A percentile compares a stretch with the other conserved stretches of the same genome.
These are phyloP conservation scores for Vidua macroura DNA, from an alignment of 2,113 vertebrate species.

Conservation along the genomic window DNA sequence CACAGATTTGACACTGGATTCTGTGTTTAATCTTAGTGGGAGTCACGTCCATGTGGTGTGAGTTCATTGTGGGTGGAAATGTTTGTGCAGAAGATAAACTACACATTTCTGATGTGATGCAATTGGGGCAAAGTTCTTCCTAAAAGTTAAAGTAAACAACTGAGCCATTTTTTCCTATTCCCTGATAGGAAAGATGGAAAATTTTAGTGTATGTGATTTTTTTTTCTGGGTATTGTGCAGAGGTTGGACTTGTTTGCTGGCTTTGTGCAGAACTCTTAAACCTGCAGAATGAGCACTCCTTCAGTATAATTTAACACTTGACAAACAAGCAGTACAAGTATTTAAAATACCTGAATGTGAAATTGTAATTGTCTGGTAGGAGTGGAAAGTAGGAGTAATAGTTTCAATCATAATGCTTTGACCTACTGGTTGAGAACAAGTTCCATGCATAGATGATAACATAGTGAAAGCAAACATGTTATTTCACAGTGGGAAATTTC, in stretches of 20 bases:
- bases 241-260: not conserved
- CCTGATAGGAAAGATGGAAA: not conserved
- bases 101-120: slow-evolving; percentile 15
- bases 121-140: slow-evolving; percentile 17
- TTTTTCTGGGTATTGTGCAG: not conserved
- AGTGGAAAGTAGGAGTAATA: not conserved
- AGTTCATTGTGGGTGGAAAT: slow-evolving; percentile 44
- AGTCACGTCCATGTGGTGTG: not conserved
- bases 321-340: not conserved
- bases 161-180: slow-evolving; percentile 9
- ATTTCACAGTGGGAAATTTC: not conserved
- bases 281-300: not conserved
- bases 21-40: slow-evolving; percentile 15
- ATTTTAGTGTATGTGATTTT: fast-evolving
- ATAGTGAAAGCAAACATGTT: not conserved
- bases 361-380: not conserved
- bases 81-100: slow-evolving; percentile 43
- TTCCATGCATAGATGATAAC: not conserved
- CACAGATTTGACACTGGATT: not conserved
- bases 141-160: slow-evolving; percentile 29
- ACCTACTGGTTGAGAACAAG: not conserved
- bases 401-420: not conserved
- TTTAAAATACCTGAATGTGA: not conserved
- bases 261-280: not conserved
- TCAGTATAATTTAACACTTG: not conserved